Evolutionary conservation across 2,113 vertebrate species (phyloP).

Genomic region (Struthidea cinerea): DNA sequence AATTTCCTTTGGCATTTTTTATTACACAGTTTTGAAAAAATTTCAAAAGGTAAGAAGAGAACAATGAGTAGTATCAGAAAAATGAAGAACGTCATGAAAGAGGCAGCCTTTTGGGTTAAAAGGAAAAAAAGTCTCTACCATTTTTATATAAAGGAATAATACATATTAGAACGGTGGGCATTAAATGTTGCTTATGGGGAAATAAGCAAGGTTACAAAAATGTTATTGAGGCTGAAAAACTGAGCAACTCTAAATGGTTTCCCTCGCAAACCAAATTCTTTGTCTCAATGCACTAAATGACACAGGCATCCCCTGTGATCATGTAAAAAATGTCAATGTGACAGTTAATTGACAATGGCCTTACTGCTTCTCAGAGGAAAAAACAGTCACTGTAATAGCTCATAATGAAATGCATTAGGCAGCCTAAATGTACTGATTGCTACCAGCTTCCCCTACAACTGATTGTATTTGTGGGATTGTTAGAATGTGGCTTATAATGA

Average conservation of each 20-base stretch:
- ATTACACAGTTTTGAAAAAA: not conserved
- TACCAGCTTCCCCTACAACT: not conserved
- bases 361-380: not conserved
- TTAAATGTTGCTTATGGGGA: not conserved
- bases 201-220: not conserved
- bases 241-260: not conserved
- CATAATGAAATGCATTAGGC: not conserved
- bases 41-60: not conserved
- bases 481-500: constrained; percentile 10
- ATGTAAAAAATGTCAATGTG: not conserved
- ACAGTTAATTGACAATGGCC: not conserved
- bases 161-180: not conserved
- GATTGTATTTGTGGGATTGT: not conserved
- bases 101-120: not conserved
- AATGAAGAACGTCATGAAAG: not conserved
- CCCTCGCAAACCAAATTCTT: not conserved
- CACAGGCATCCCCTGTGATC: not conserved
- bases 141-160: not conserved
- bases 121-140: not conserved
- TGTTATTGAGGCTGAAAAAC: not conserved
- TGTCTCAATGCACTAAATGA: not conserved
- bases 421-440: not conserved
- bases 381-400: not conserved
- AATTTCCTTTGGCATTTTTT: not conserved
- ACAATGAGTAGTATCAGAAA: not conserved